Conservation (phyloP, 2,797 vertebrate species). For the Astyanax mexicanus region DNA sequence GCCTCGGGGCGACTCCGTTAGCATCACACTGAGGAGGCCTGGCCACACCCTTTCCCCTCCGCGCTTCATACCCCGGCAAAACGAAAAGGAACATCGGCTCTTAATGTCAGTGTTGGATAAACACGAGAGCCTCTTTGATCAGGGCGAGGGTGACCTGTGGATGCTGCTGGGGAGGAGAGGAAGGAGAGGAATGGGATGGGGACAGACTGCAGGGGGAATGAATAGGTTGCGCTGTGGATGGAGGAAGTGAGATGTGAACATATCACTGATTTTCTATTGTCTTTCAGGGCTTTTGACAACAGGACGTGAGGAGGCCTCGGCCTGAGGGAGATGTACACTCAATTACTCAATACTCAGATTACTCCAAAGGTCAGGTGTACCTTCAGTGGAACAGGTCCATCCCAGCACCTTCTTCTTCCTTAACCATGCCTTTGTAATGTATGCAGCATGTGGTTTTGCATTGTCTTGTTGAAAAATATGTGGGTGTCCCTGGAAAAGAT, state of each 20-base stretch:
- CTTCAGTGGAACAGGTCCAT: too few species aligned
- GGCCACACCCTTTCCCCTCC: conserved; percentile 42
- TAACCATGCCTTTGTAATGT: too few species aligned
- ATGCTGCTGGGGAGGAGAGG: conserved; percentile 39
- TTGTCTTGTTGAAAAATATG: too few species aligned
- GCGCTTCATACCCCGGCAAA: conserved; percentile 18
- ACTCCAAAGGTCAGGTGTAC: conserved; percentile 46
- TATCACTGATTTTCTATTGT: conserved; percentile 44
- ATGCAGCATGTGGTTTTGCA: too few species aligned
- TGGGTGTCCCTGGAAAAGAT: too few species aligned
- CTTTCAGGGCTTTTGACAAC: conserved; percentile 51
- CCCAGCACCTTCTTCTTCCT: too few species aligned
- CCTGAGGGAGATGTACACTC: conserved; percentile 45
- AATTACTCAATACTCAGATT: conserved; percentile 39
- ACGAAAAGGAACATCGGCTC: conserved; percentile 52
- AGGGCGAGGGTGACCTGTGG: conserved; percentile 34
- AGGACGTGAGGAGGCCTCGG: conserved; percentile 24
- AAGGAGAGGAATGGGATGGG: conserved; percentile 33
- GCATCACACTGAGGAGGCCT: conserved; percentile 29
- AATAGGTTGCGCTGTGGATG: conserved; percentile 16
- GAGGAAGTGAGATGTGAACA: conserved; percentile 52
- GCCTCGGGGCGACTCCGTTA: conserved; percentile 47
- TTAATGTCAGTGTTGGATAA: conserved; percentile 63
- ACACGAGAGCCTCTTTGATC: conserved; percentile 63
- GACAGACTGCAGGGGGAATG: background rate